phyloP scores from a whole-genome alignment of 2,888 invertebrate genomes.

The Rhagophthalmus giganteus region DNA sequence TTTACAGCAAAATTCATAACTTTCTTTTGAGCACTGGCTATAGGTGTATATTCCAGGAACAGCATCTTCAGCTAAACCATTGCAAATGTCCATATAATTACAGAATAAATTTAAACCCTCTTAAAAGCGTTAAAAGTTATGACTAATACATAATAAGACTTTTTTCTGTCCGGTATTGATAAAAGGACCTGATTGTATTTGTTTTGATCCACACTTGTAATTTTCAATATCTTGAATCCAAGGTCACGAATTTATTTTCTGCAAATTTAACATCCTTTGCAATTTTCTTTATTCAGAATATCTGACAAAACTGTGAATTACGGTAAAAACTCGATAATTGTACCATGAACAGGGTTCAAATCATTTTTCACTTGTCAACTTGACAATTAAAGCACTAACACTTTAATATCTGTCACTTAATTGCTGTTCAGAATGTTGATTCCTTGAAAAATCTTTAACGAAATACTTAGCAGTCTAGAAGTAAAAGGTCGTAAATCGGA shows the following conservation, averaged over 20 bases:
- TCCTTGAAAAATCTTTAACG: too few relatives aligned
- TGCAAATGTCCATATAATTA: slow-evolving; percentile 37
- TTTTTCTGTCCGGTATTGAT: slow-evolving; percentile 34
- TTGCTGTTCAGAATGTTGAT: too few relatives aligned
- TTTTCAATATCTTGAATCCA: neutral
- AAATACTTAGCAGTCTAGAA: too few relatives aligned
- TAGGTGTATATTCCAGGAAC: slow-evolving; percentile 31
- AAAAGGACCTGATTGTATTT: neutral
- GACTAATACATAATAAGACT: slow-evolving; percentile 39
- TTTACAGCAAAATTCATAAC: slow-evolving; percentile 23
- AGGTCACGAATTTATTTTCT: neutral
- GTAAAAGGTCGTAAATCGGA: too few relatives aligned
- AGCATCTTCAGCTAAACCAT: slow-evolving; percentile 29
- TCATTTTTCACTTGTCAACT: too few relatives aligned
- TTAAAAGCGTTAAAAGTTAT: slow-evolving; percentile 36
- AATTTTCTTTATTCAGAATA: slow-evolving; percentile 5
- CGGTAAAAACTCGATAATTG: too few relatives aligned
- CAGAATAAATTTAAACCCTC: slow-evolving; percentile 41
- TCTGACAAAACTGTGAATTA: neutral
- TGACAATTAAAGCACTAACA: too few relatives aligned
- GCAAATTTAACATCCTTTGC: slow-evolving; percentile 32
- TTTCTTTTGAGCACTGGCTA: slow-evolving; percentile 22
- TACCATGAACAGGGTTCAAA: too few relatives aligned
- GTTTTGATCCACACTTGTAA: neutral
- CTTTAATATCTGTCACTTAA: too few relatives aligned